These are phyloP conservation scores for Cassiopea xamachana DNA, from an alignment of 30 jellyfish, hydroid and myxozoan genomes.

Conservation along the genomic window DNA sequence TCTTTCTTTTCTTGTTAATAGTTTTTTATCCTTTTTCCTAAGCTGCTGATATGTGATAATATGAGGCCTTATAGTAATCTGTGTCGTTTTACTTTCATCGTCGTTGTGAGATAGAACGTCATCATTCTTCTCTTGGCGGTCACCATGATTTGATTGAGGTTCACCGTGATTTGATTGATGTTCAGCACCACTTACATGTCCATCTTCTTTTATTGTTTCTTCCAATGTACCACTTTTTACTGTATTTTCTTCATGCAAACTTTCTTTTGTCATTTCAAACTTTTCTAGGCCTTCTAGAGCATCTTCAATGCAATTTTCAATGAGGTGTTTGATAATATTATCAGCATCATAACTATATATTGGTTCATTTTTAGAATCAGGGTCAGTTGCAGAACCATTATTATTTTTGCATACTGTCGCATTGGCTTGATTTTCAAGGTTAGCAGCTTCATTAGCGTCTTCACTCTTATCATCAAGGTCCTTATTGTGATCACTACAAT, in stretches of 20 bases:
- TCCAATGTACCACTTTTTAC: background rate
- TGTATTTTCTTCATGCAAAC: background rate
- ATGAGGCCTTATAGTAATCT: background rate
- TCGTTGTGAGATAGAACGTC: background rate
- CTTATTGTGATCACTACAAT: background rate
- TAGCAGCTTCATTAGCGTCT: slow-evolving; percentile 4
- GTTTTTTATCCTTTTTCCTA: slow-evolving; percentile 28
- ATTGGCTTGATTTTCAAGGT: background rate
- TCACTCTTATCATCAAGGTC: background rate
- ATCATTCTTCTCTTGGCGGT: background rate
- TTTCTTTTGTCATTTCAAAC: background rate
- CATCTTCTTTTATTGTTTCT: background rate
- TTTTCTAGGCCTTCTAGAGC: background rate
- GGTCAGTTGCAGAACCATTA: background rate
- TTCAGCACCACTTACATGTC: background rate
- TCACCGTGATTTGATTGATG: background rate
- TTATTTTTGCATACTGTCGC: no score
- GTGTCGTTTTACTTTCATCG: background rate
- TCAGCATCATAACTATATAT: background rate
- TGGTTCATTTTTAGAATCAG: background rate
- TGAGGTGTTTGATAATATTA: background rate
- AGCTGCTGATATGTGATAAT: slow-evolving; percentile 29
- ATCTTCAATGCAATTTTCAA: background rate
- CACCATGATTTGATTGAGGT: background rate
- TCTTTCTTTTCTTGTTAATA: slow-evolving; percentile 29